Base-by-base conservation (phyloP, 2,113 vertebrate genomes). In the Perca schrenkii region DNA sequence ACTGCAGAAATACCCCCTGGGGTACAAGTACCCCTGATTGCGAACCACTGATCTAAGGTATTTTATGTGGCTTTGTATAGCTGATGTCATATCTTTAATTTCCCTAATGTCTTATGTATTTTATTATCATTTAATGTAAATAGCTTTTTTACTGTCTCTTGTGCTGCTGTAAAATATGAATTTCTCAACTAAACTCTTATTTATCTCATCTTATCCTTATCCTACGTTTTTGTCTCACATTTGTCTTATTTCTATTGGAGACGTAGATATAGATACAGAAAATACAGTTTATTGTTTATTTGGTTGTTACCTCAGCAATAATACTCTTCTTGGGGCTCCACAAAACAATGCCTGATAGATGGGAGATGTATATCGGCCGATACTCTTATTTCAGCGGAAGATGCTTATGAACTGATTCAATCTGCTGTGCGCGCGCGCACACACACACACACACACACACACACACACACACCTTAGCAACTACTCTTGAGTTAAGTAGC, bases 391-490 rank as follows among this genome's bases (percentile, higher is more conserved):
- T 77, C 43, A 57, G 67, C 13, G 61, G 79, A 72, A 65, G 66
- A 89, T 50, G 25, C 71, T 83, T 72, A 83, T 86, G 76, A 80
- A 85, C 77, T 77, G 81, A 90, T 81, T 85, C 43, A 73, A 77
- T 81, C 66, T 72, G 43, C 40, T 43, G 40, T 43, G 53, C 67
- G n/a, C 56, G 36, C 70, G 25, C 49, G 46, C 40, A 52, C 61
- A 52, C 74, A 62, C 56, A 17, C 69, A 74, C 77, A n/a, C 73
- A 71, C 16, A n/a, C 21, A 10, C 53, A 50, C 60, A 58, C 63
- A 67, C 31, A 64, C 19, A 61, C 50, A 63, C 28, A 34, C 52
- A 25, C 14, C 36, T 49, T 52, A 66, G 49, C 68, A 81, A 43
- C 66, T 58, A 21, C 77, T 69, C 74, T 64, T 28, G 52, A 68